These are phyloP conservation scores for Echinarachnius parma DNA, from an alignment of 53 echinoderm and acorn worm genomes.

Conservation along the genomic window DNA sequence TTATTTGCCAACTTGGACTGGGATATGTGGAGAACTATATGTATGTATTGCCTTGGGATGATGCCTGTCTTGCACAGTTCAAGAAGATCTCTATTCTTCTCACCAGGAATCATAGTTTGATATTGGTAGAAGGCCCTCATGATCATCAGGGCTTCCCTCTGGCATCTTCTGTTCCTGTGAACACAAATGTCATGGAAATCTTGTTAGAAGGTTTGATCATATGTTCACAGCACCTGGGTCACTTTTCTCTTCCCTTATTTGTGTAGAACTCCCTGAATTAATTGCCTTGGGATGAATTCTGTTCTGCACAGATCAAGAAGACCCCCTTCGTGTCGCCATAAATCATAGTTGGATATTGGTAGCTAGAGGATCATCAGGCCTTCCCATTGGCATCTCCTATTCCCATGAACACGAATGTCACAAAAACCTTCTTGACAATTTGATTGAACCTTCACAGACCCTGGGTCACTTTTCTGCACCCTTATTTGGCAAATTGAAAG, in stretches of 20 bases:
- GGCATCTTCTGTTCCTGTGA: neutral
- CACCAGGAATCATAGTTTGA: neutral
- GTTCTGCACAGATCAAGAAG: neutral
- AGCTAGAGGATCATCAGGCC: neutral
- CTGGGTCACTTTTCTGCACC: conserved; percentile 4
- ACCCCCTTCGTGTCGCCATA: neutral
- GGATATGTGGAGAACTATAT: no score
- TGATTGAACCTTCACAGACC: conserved; percentile 1
- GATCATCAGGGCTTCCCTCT: neutral
- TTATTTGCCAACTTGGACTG: no score
- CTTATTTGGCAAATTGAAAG: neutral
- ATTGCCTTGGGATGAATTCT: neutral
- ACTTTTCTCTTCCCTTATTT: neutral
- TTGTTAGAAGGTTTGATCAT: neutral
- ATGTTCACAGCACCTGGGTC: conserved; percentile 3
- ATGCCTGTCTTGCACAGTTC: neutral
- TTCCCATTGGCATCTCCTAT: neutral
- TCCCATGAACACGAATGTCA: conserved; percentile 7
- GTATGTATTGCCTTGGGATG: neutral
- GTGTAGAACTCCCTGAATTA: no score
- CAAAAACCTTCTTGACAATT: neutral
- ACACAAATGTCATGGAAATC: conserved; percentile 8
- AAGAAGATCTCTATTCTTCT: neutral
- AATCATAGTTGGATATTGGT: neutral
- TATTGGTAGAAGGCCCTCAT: neutral